phyloP scores from a whole-genome alignment of 2,888 invertebrate genomes.

The Sarcophaga rosellei region DNA sequence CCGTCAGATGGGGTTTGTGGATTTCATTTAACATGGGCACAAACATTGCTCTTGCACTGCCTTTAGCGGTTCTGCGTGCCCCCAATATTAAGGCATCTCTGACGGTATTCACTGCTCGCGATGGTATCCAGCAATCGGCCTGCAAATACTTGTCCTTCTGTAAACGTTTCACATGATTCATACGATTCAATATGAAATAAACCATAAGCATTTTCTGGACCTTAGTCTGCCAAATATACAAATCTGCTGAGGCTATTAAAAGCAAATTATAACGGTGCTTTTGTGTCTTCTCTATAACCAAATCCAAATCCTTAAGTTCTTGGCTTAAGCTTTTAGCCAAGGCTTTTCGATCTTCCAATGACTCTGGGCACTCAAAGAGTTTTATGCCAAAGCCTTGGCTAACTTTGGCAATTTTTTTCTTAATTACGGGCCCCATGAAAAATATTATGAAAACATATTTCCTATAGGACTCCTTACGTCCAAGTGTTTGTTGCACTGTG shows the following conservation, averaged over 20 bases:
- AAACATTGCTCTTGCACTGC: slow-evolving; percentile 81
- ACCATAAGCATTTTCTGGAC: slow-evolving; percentile 92
- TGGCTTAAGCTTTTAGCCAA: slow-evolving; percentile 89
- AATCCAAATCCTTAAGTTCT: slow-evolving; percentile 88
- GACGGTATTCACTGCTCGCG: slow-evolving; percentile 86
- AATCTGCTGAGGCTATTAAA: slow-evolving; percentile 65
- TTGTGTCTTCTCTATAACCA: slow-evolving; percentile 88
- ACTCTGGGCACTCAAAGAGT: slow-evolving; percentile 91
- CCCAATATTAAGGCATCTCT: slow-evolving; percentile 89
- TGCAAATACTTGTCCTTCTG: slow-evolving; percentile 89
- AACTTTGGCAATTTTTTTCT: slow-evolving; percentile 89
- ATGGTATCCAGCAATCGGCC: slow-evolving; percentile 93
- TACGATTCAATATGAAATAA: slow-evolving; percentile 94
- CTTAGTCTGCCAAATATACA: slow-evolving; percentile 87
- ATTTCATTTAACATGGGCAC: slow-evolving; percentile 92
- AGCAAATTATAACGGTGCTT: slow-evolving; percentile 89
- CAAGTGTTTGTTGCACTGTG: not conserved
- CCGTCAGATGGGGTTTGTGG: not conserved
- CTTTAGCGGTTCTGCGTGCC: slow-evolving; percentile 89
- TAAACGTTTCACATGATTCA: slow-evolving; percentile 89
- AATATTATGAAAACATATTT: slow-evolving; percentile 93
- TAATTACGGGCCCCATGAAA: slow-evolving; percentile 90
- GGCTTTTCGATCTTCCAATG: slow-evolving; percentile 86
- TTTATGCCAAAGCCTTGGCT: slow-evolving; percentile 92
- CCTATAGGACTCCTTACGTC: slow-evolving; percentile 23